phyloP scores from a whole-genome alignment of 1,140 invertebrate species.

The Varroa destructor region DNA sequence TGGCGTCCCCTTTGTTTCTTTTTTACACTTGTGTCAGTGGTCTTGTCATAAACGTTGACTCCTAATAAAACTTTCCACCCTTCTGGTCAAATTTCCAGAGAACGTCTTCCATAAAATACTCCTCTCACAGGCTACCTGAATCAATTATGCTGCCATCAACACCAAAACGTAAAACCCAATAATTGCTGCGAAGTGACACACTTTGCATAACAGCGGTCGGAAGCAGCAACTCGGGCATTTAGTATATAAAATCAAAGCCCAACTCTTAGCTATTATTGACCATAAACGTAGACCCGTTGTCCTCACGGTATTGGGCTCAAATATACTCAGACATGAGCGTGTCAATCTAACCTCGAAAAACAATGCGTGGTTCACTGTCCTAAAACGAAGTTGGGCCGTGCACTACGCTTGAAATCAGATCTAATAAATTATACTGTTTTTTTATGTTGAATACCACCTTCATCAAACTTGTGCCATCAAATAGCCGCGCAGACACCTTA shows the following conservation, averaged over 20 bases:
- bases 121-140: slow-evolving; percentile 44
- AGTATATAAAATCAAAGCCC: slow-evolving; percentile 42
- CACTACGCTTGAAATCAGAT: background rate
- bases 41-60: slow-evolving; percentile 72
- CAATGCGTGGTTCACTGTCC: slow-evolving; percentile 53
- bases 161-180: slow-evolving; percentile 65
- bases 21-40: slow-evolving; percentile 51
- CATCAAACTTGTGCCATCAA: background rate
- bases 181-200: slow-evolving; percentile 54
- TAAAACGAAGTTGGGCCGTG: background rate
- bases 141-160: slow-evolving; percentile 51
- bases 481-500: background rate
- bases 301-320: slow-evolving; percentile 54
- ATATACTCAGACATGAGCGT: slow-evolving; percentile 62
- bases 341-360: slow-evolving; percentile 52
- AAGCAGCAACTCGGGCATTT: slow-evolving; percentile 37
- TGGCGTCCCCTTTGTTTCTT: slow-evolving; percentile 88
- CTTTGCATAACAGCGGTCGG: slow-evolving; percentile 45
- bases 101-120: slow-evolving; percentile 58
- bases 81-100: slow-evolving; percentile 51
- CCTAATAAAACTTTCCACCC: slow-evolving; percentile 91
- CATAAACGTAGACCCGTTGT: slow-evolving; percentile 39
- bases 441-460: slow-evolving; percentile 7
- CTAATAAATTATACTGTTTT: background rate
- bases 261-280: slow-evolving; percentile 43